A percentile compares a stretch with the other conserved stretches of the same genome.
Conservation (phyloP, 2,113 vertebrate species). For the Corynorhinus townsendii region DNA sequence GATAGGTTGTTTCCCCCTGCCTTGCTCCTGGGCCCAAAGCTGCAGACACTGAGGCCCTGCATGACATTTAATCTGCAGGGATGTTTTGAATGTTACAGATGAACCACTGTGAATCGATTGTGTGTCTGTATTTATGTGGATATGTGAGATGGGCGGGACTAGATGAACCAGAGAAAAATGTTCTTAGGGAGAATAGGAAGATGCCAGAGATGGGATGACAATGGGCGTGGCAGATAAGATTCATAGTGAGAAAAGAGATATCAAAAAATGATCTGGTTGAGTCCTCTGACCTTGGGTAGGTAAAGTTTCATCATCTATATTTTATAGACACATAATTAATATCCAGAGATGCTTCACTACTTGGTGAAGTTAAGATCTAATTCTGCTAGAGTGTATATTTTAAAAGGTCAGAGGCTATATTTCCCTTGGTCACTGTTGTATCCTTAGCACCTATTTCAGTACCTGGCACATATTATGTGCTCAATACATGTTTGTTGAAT, state of each 20-base stretch:
- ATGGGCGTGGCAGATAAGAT: not conserved
- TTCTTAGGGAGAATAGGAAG: not conserved
- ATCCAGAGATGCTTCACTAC: not conserved
- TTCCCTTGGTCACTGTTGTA: not conserved
- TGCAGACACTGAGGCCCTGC: not conserved
- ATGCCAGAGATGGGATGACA: not conserved
- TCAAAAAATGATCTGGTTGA: not conserved
- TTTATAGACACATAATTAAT: not conserved
- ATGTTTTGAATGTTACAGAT: constrained; percentile 2
- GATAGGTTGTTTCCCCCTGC: not conserved
- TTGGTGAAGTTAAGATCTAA: not conserved
- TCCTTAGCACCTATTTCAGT: not conserved
- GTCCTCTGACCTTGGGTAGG: not conserved
- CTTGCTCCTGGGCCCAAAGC: not conserved
- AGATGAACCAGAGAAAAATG: not conserved
- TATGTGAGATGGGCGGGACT: not conserved
- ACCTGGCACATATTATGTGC: not conserved
- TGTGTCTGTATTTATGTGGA: not conserved
- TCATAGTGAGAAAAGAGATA: not conserved
- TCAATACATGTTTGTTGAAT: not conserved
- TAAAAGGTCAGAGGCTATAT: not conserved
- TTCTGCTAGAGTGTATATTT: not conserved
- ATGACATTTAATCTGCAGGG: not conserved
- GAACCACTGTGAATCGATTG: not conserved
- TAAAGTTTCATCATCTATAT: not conserved